Evolutionary conservation across 2,888 invertebrate genomes (phyloP).

Genomic region (Microctonus aethiopoides): DNA sequence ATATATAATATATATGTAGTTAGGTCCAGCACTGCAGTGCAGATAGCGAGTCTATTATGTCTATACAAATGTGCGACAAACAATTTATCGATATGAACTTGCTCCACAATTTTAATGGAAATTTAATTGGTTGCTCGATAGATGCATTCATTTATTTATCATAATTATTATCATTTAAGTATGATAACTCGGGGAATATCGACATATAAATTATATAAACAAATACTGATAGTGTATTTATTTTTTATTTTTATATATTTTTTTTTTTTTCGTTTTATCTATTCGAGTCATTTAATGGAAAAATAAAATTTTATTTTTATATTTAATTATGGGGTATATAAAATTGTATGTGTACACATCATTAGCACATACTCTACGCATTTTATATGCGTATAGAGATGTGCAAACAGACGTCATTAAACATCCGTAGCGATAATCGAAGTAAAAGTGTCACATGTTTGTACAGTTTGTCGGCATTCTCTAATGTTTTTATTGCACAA

Average conservation of each 20-base stretch:
- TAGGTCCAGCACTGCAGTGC: background rate
- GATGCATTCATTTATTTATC: background rate
- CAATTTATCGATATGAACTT: conserved; percentile 13
- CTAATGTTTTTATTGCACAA: conserved; percentile 2
- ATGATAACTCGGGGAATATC: too few relatives aligned
- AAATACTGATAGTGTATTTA: too few relatives aligned
- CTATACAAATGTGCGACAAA: background rate
- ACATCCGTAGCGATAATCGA: conserved; percentile 4
- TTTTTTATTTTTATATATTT: too few relatives aligned
- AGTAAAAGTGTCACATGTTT: conserved; percentile 43
- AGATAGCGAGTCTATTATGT: conserved; percentile 13
- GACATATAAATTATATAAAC: too few relatives aligned
- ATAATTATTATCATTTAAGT: background rate
- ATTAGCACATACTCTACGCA: background rate
- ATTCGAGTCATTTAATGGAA: too few relatives aligned
- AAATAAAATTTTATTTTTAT: background rate
- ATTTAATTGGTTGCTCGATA: conserved; percentile 4
- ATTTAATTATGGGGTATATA: background rate
- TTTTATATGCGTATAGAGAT: background rate
- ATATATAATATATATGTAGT: background rate
- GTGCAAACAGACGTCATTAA: conserved; percentile 5
- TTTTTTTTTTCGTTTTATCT: background rate
- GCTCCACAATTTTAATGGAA: conserved; percentile 1
- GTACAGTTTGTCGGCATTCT: conserved; percentile 66
- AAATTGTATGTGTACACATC: background rate